phyloP scores from a whole-genome alignment of 2,113 vertebrate genomes.

The Macquaria ambigua region DNA sequence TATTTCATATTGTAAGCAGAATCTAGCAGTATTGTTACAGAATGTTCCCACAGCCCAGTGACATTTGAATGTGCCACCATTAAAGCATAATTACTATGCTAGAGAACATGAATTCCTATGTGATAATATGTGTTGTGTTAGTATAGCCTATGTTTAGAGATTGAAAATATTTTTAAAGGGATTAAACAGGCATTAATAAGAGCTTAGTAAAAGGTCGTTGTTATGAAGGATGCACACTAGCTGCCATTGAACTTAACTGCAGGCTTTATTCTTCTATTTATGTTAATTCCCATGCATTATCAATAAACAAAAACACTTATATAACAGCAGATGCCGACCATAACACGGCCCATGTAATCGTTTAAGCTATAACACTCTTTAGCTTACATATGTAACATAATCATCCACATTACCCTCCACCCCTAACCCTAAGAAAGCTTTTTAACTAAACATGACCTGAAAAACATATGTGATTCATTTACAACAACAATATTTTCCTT shows the following conservation, averaged over 20 bases:
- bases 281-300: not conserved
- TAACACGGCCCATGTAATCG: not conserved
- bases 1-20: not conserved
- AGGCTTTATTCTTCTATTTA: not conserved
- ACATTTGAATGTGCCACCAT: not conserved
- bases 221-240: constrained; percentile 9
- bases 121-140: not conserved
- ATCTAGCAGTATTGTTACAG: not conserved
- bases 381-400: not conserved
- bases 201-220: constrained; percentile 1
- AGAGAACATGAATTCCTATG: not conserved
- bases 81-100: constrained; percentile 5
- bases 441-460: not conserved
- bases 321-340: constrained; percentile 3
- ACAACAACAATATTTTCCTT: not conserved
- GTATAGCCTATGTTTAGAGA: not conserved
- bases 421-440: not conserved
- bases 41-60: not conserved
- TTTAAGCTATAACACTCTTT: not conserved
- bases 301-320: not conserved
- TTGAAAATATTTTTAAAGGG: not conserved
- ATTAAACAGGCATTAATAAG: not conserved
- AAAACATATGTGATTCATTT: not conserved
- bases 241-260: constrained; percentile 3
- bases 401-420: not conserved